A percentile compares a stretch with the other conserved stretches of the same genome.
phyloP scores from a whole-genome alignment of 2,888 invertebrate species.

The Ennomos erosarius region DNA sequence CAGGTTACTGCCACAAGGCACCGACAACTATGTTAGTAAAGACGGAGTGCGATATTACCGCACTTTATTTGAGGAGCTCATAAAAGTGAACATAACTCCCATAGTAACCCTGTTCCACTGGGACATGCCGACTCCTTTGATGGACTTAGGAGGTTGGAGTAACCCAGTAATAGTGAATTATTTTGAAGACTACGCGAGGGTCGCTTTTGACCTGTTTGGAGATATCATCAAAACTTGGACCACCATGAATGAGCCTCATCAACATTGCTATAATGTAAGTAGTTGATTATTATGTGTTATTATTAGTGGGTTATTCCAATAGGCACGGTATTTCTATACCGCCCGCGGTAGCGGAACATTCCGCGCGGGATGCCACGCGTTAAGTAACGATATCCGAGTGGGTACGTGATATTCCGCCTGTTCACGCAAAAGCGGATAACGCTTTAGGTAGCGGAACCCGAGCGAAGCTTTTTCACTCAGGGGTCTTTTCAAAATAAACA shows the following conservation, averaged over 20 bases:
- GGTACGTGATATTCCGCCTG: too few relatives aligned
- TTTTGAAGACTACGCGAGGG: conserved; percentile 83
- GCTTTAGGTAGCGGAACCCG: too few relatives aligned
- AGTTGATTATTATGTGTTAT: too few relatives aligned
- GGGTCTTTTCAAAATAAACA: too few relatives aligned
- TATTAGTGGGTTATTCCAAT: too few relatives aligned
- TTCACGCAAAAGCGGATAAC: too few relatives aligned
- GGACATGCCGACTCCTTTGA: conserved; percentile 82
- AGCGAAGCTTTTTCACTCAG: too few relatives aligned
- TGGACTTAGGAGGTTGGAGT: conserved; percentile 82
- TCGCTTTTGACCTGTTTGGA: conserved; percentile 85
- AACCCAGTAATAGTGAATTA: conserved; percentile 81
- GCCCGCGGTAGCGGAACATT: too few relatives aligned
- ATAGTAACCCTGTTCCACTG: conserved; percentile 88
- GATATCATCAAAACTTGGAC: conserved; percentile 89
- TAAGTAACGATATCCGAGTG: too few relatives aligned
- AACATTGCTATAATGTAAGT: conserved; percentile 78
- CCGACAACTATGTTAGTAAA: conserved; percentile 87
- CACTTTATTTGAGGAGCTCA: conserved; percentile 88
- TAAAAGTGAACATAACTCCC: conserved; percentile 87
- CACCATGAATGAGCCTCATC: conserved; percentile 90
- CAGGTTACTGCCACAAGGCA: conserved; percentile 89
- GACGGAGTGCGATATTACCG: conserved; percentile 91
- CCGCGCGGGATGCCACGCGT: too few relatives aligned
- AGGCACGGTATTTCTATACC: too few relatives aligned